Percentiles rank a stretch among this genome's conserved stretches.
phyloP scores from a whole-genome alignment of 1,140 invertebrate species.

The Neodiprion virginianus region DNA sequence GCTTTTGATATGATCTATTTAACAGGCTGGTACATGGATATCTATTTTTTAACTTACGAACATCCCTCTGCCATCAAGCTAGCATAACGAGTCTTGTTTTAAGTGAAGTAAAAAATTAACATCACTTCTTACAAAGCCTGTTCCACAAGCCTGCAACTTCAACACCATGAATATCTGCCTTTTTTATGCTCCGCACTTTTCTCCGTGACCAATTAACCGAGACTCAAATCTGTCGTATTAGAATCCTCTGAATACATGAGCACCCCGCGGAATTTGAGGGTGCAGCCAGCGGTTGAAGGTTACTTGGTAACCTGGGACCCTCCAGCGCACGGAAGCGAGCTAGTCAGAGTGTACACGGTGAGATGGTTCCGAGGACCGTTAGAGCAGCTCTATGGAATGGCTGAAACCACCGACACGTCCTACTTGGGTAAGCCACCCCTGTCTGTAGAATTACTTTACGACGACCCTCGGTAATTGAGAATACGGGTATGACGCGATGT shows the following conservation, averaged over 20 bases:
- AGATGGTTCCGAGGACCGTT: conserved; percentile 68
- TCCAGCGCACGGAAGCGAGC: conserved; percentile 66
- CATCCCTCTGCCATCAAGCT: too few relatives aligned
- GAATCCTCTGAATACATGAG: conserved; percentile 59
- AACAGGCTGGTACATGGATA: too few relatives aligned
- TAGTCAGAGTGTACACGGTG: conserved; percentile 66
- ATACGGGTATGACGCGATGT: not conserved
- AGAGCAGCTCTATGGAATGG: conserved; percentile 65
- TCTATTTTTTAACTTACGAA: too few relatives aligned
- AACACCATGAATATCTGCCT: too few relatives aligned
- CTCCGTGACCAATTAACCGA: too few relatives aligned
- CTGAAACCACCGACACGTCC: conserved; percentile 69
- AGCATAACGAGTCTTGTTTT: too few relatives aligned
- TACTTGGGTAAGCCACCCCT: conserved; percentile 60
- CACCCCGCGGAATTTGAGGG: conserved; percentile 72
- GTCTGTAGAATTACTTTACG: not conserved
- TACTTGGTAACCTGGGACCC: conserved; percentile 77
- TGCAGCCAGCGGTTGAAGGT: conserved; percentile 68
- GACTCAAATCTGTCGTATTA: not conserved
- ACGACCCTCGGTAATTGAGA: not conserved
- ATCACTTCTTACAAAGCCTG: too few relatives aligned
- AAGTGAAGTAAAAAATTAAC: too few relatives aligned
- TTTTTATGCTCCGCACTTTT: too few relatives aligned
- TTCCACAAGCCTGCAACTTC: too few relatives aligned
- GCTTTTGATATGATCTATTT: too few relatives aligned